Percentiles rank a stretch among this genome's conserved stretches.
Evolutionary conservation across 2,888 invertebrate genomes (phyloP).

Genomic region (Blastobasis adustella): DNA sequence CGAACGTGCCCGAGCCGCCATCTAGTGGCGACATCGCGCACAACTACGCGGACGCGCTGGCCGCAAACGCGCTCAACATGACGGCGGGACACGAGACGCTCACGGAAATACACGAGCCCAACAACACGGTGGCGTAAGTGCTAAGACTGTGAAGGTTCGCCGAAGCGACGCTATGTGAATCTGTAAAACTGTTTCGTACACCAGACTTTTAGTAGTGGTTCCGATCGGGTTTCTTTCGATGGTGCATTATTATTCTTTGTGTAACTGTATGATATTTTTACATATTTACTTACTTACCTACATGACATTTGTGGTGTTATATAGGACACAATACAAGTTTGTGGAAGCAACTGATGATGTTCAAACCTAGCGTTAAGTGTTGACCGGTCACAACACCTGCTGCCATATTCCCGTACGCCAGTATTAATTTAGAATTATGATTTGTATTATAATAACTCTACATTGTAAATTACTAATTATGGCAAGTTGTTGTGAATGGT

Average conservation of each 20-base stretch:
- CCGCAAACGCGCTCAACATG: constrained; percentile 70
- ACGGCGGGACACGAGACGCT: constrained; percentile 69
- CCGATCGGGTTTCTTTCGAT: constrained; percentile 19
- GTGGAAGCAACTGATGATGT: constrained; percentile 65
- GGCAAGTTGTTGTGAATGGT: constrained; percentile 39
- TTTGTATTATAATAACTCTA: background rate
- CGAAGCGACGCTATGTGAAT: background rate
- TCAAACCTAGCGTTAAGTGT: constrained; percentile 62
- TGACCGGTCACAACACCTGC: constrained; percentile 41
- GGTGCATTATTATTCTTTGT: constrained; percentile 35
- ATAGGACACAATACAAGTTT: too few relatives aligned
- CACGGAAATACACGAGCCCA: constrained; percentile 50
- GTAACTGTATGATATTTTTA: constrained; percentile 12
- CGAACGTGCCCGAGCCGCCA: constrained; percentile 61
- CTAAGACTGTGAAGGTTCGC: constrained; percentile 15
- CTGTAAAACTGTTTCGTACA: too few relatives aligned
- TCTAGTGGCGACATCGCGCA: constrained; percentile 65
- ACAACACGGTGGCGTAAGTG: constrained; percentile 56
- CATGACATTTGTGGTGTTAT: too few relatives aligned
- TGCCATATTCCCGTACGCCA: constrained; percentile 23
- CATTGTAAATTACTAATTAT: constrained; percentile 21
- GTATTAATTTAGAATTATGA: constrained; percentile 16
- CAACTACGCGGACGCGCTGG: constrained; percentile 63
- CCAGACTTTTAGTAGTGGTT: background rate
- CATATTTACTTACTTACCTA: too few relatives aligned